phyloP scores from a whole-genome alignment of 2,888 invertebrate genomes.

The Scaeva pyrastri region DNA sequence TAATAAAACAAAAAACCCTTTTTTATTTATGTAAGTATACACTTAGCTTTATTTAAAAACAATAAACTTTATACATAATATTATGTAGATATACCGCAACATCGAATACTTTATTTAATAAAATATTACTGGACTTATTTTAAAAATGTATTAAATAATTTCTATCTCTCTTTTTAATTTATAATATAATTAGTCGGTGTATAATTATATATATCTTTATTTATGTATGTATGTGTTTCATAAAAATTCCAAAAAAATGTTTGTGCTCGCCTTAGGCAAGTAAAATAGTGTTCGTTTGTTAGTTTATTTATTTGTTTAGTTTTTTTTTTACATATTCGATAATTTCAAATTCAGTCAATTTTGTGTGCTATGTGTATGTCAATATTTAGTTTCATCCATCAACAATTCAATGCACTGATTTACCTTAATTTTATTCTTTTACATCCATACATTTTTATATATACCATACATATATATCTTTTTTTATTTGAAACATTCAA shows the following conservation, averaged over 20 bases:
- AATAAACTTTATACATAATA: constrained; percentile 35
- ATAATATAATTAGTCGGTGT: constrained; percentile 1
- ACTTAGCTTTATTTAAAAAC: constrained; percentile 59
- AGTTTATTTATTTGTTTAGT: constrained; percentile 15
- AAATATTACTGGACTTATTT: constrained; percentile 46
- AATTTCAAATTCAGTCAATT: constrained; percentile 71
- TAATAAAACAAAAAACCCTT: background rate
- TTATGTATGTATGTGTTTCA: constrained; percentile 55
- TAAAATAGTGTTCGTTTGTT: constrained; percentile 52
- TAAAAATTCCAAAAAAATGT: constrained; percentile 69
- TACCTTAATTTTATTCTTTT: constrained; percentile 18
- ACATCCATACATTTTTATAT: constrained; percentile 34
- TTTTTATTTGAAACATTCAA: constrained; percentile 58
- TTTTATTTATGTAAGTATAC: constrained; percentile 18
- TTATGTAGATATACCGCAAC: constrained; percentile 7
- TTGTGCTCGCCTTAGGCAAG: constrained; percentile 40
- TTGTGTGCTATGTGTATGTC: constrained; percentile 42
- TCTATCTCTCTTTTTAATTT: background rate
- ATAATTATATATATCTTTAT: constrained; percentile 39
- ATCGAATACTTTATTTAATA: constrained; percentile 49
- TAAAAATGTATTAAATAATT: constrained; percentile 54
- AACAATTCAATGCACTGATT: constrained; percentile 19
- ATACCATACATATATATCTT: background rate
- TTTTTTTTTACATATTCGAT: constrained; percentile 41
- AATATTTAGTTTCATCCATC: background rate